Percentiles rank a stretch among this genome's conserved stretches.
Conservation (phyloP, 2,888 invertebrate genomes). For the Frankliniella intonsa region DNA sequence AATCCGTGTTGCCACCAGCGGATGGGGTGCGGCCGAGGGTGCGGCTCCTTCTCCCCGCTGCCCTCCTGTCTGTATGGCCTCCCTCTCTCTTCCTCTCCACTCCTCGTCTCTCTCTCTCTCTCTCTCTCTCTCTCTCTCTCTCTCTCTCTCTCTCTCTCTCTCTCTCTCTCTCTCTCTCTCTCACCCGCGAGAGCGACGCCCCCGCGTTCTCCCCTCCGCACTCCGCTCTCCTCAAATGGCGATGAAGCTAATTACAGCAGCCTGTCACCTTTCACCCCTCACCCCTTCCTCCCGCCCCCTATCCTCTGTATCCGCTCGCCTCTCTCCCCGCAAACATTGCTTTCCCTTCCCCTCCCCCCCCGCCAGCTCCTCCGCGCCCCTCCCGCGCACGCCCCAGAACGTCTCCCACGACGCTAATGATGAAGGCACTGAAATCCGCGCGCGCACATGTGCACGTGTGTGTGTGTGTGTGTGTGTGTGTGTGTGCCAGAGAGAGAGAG, state of each 20-base stretch:
- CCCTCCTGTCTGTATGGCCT: neutral
- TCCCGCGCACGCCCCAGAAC: no score
- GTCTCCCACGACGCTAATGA: no score
- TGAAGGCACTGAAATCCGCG: no score
- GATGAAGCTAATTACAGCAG: neutral
- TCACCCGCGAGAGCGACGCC: no score
- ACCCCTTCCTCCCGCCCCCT: neutral
- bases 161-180: neutral
- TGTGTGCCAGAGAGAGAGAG: no score
- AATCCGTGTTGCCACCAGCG: neutral
- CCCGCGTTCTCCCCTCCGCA: no score
- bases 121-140: no score
- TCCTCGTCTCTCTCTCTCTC: neutral
- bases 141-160: neutral
- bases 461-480: no score
- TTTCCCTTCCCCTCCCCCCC: neutral
- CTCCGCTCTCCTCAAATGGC: no score
- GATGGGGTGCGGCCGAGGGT: neutral
- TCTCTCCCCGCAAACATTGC: neutral
- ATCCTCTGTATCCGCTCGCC: conserved; percentile 8
- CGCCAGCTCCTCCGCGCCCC: neutral
- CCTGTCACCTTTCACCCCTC: neutral
- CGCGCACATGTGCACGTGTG: no score
- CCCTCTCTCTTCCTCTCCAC: neutral
- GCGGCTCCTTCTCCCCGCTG: neutral